A percentile compares a stretch with the other conserved stretches of the same genome.
Evolutionary conservation across 2,113 vertebrate genomes (phyloP).

Genomic region (Rafetus swinhoei): DNA sequence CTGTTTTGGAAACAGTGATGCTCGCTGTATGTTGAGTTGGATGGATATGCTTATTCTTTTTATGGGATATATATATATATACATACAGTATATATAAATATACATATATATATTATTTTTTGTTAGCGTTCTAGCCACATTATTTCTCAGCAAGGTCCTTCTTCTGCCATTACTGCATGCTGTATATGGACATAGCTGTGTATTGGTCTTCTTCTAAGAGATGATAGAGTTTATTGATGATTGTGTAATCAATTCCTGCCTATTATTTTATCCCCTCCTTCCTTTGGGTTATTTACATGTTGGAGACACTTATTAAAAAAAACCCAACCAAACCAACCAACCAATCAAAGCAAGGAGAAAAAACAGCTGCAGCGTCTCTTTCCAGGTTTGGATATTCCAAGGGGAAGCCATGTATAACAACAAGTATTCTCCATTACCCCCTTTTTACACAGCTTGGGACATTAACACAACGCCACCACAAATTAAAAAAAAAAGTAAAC

Average conservation of each 20-base stretch:
- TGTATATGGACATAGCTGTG: constrained; percentile 83
- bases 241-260: constrained; percentile 68
- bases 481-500: constrained; percentile 18
- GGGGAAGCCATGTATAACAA: background rate
- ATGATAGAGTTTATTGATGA: constrained; percentile 73
- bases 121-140: constrained; percentile 77
- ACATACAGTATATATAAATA: constrained; percentile 66
- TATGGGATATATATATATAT: constrained; percentile 77
- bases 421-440: background rate
- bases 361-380: constrained; percentile 48
- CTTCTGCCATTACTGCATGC: constrained; percentile 83
- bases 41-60: constrained; percentile 75
- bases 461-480: background rate
- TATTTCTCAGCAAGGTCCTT: constrained; percentile 74
- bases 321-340: background rate
- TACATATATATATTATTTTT: constrained; percentile 68
- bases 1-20: constrained; percentile 49
- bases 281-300: constrained; percentile 61
- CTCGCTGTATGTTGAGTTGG: constrained; percentile 52
- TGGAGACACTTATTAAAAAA: constrained; percentile 61
- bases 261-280: constrained; percentile 28
- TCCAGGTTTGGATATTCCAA: constrained; percentile 24
- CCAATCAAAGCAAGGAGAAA: background rate
- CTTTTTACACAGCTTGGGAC: background rate
- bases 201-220: constrained; percentile 73